These are phyloP conservation scores for Eucidaris tribuloides DNA, from an alignment of 35 echinoderm and acorn worm genomes.

Conservation along the genomic window DNA sequence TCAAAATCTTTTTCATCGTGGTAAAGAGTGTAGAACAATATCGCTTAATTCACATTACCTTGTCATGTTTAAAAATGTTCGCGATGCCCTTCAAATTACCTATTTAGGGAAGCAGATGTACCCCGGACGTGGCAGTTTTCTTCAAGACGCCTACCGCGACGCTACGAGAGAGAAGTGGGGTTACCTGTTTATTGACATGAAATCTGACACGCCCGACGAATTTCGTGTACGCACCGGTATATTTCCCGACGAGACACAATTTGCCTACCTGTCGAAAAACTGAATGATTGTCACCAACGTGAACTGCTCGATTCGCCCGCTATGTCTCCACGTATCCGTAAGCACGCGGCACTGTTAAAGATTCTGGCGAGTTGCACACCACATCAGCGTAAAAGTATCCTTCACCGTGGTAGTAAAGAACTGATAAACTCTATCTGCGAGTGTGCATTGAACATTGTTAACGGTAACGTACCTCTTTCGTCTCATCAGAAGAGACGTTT, in stretches of 20 bases:
- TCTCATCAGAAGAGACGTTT: not conserved
- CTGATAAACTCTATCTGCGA: slow-evolving; percentile 3
- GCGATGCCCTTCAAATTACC: slow-evolving; percentile 57
- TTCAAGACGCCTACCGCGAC: slow-evolving; percentile 54
- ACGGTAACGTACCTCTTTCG: not conserved
- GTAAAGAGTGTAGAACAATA: slow-evolving; percentile 49
- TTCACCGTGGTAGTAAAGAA: not conserved
- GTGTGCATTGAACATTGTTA: not conserved
- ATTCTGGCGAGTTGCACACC: not conserved
- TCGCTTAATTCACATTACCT: slow-evolving; percentile 70
- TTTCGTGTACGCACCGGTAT: slow-evolving; percentile 15
- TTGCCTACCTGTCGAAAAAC: slow-evolving; percentile 7
- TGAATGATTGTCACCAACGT: no score
- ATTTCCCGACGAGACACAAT: slow-evolving; percentile 37
- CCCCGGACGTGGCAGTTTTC: slow-evolving; percentile 35
- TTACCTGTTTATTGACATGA: slow-evolving; percentile 65
- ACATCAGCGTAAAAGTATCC: not conserved
- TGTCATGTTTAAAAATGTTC: slow-evolving; percentile 72
- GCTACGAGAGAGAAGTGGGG: slow-evolving; percentile 44
- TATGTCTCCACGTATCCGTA: not conserved
- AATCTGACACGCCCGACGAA: slow-evolving; percentile 30
- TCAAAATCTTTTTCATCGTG: slow-evolving; percentile 69
- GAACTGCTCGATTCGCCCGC: no score
- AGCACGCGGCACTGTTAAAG: not conserved
- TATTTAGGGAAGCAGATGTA: slow-evolving; percentile 64